A percentile compares a stretch with the other conserved stretches of the same genome.
Conservation (phyloP, 2,888 invertebrate genomes). For the Notocelia uddmanniana region DNA sequence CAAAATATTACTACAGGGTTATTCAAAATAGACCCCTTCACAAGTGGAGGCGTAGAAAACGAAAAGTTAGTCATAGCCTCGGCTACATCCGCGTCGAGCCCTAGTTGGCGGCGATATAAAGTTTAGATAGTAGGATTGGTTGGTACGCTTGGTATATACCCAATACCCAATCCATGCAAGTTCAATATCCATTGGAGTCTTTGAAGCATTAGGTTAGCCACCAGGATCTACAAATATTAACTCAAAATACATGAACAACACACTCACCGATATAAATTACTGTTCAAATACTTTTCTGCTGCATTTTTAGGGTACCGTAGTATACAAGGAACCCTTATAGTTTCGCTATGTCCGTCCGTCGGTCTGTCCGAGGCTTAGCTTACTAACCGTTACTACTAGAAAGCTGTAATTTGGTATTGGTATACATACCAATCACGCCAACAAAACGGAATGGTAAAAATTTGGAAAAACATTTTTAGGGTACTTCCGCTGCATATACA, state of each 20-base stretch:
- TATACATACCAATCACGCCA: too few relatives aligned
- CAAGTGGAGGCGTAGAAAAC: constrained; percentile 53
- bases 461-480: too few relatives aligned
- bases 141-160: constrained; percentile 26
- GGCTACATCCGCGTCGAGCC: constrained; percentile 54
- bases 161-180: constrained; percentile 22
- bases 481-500: too few relatives aligned
- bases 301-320: too few relatives aligned
- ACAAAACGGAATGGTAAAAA: too few relatives aligned
- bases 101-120: constrained; percentile 66
- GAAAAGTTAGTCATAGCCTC: constrained; percentile 57
- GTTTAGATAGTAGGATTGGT: constrained; percentile 44
- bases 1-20: constrained; percentile 12
- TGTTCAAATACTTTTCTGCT: background rate
- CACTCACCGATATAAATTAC: background rate
- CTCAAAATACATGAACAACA: constrained; percentile 12
- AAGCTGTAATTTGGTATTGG: too few relatives aligned
- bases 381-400: too few relatives aligned
- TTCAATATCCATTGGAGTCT: constrained; percentile 41
- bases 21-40: constrained; percentile 50
- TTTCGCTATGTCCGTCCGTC: too few relatives aligned
- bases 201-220: constrained; percentile 45
- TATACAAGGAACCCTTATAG: too few relatives aligned
- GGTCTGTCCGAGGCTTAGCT: too few relatives aligned
- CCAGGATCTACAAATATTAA: constrained; percentile 48